Base-by-base conservation (phyloP, 1,140 invertebrate genomes). In the Drosophila ercepeae region DNA sequence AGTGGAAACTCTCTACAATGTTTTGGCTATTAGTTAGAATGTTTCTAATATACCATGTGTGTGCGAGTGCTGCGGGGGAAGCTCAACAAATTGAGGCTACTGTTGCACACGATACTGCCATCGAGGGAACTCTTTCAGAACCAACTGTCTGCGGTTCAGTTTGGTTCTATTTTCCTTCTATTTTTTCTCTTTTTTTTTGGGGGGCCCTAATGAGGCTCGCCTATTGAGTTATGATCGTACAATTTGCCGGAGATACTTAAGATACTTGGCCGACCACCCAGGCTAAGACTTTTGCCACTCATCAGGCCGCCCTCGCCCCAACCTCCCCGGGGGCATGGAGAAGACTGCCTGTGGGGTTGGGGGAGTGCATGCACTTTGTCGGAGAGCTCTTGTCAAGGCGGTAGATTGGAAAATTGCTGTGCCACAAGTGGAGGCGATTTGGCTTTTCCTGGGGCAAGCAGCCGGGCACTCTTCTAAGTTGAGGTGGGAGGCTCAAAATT, bases 11-110 rank as follows among this genome's bases (percentile, higher is more conserved):
- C 53, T 41, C 53, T 44, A 42, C 39, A 77, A 77, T 77, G 67
- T 67, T 78, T 48, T 69, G 61, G 61, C 67, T 81, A 84, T 88
- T 86, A 88, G 76, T 73, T 81, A 81, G 68, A 86, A 81, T 76
- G 61, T 51, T 86, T 78, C 75, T 64, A 53, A 71, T 72, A 60
- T 59, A 46, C 54, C 49, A 25, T 21, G 54, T 52, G 41, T 59
- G 46, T 60, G 64, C 11, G 42, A 32, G 39, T 78, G 53, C 54
- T 59, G 53, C 68, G 57, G 58, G 73, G 69, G 44, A 63, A 70
- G 46, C 53, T 44, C 32, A 46, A 74, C 58, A 76, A 88, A 77
- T 74, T 88, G 67, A 46, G 68, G 82, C 81, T 88, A 84, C 81
- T 74, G 81, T 83, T 63, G 75, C 70, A 84, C 60, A 69, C 69